A percentile compares a stretch with the other conserved stretches of the same genome.
phyloP scores from a whole-genome alignment of 2,888 invertebrate species.

The Dexiosoma caninum region DNA sequence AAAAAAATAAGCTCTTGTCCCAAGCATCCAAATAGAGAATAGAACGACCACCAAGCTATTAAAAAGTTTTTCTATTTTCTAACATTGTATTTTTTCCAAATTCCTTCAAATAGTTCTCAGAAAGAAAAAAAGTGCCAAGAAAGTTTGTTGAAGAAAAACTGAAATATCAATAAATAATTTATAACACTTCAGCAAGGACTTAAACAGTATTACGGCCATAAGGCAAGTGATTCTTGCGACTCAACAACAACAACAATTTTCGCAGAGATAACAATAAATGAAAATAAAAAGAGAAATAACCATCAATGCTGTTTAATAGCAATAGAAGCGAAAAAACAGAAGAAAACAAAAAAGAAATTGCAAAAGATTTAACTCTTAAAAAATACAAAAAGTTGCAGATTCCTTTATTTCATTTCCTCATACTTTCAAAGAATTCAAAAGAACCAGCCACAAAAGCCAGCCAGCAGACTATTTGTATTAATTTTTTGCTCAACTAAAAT shows the following conservation, averaged over 20 bases:
- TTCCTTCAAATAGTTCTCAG: not conserved
- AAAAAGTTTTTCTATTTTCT: conserved; percentile 48
- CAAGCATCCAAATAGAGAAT: not conserved
- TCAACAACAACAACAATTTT: conserved; percentile 24
- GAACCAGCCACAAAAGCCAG: conserved; percentile 38
- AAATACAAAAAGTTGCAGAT: conserved; percentile 32
- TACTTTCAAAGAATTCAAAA: not conserved
- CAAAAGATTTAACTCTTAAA: conserved; percentile 53
- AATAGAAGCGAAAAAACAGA: too few relatives aligned
- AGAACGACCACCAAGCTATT: conserved; percentile 38
- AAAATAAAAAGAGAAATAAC: conserved; percentile 13
- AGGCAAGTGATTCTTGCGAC: conserved; percentile 16
- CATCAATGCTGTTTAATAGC: conserved; percentile 34
- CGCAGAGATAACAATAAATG: not conserved
- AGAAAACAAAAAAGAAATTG: conserved; percentile 27
- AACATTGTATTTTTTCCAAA: not conserved
- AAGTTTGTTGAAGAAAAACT: conserved; percentile 29
- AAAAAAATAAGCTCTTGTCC: conserved; percentile 14
- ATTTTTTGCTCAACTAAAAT: conserved; percentile 60
- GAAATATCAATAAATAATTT: conserved; percentile 65
- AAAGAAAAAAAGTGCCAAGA: conserved; percentile 15
- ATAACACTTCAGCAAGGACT: conserved; percentile 62
- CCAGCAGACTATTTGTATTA: conserved; percentile 65
- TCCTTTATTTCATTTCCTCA: conserved; percentile 10
- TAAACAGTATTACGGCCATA: conserved; percentile 46